Conservation (phyloP, 2,113 vertebrate genomes). For the Toxostoma redivivum region DNA sequence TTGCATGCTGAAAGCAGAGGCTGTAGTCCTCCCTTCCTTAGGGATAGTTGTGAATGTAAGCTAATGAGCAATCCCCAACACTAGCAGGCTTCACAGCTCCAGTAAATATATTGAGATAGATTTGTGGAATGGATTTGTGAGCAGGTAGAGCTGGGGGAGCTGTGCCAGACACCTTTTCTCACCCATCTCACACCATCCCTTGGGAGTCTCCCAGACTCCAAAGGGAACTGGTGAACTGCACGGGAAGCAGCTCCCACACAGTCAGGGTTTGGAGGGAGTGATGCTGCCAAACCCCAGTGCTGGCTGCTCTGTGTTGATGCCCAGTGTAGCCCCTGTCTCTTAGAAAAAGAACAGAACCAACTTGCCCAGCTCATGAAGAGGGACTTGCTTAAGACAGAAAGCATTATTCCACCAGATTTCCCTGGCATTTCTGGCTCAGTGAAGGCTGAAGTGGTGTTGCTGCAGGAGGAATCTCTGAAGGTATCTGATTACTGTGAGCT, state of each 20-base stretch:
- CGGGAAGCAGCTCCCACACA: accelerated
- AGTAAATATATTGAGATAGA: neutral
- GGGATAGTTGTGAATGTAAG: neutral
- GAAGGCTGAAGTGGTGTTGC: neutral
- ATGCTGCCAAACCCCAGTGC: neutral
- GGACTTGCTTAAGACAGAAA: neutral
- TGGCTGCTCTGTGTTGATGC: neutral
- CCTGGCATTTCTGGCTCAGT: neutral
- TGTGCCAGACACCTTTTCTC: neutral
- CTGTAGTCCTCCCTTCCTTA: neutral
- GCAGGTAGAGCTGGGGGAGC: neutral
- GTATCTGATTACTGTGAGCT: neutral
- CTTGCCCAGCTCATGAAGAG: neutral
- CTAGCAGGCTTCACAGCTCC: neutral
- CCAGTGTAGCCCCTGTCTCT: neutral
- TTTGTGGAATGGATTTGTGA: neutral
- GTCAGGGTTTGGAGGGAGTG: accelerated
- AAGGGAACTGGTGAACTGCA: accelerated
- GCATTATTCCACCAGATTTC: neutral
- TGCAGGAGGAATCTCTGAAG: neutral
- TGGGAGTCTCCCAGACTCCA: neutral
- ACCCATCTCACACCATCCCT: neutral
- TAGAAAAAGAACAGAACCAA: neutral
- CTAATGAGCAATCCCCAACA: neutral
- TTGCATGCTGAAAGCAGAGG: neutral